Evolutionary conservation across 2,797 vertebrate species (phyloP).

Genomic region (Myotis pilosus): DNA sequence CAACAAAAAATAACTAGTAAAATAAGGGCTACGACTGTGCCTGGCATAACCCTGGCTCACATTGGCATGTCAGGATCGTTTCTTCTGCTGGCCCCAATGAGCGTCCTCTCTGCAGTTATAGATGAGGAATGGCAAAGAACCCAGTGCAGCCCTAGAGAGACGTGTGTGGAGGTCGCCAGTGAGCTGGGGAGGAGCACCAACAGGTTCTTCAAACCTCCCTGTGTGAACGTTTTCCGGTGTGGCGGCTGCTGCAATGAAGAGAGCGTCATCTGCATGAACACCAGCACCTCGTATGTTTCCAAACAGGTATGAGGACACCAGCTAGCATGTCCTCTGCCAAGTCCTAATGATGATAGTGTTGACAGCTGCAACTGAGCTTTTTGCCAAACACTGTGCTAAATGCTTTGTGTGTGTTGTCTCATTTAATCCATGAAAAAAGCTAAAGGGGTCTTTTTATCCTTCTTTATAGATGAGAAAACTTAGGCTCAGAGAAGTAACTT

Average conservation of each 20-base stretch:
- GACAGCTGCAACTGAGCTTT: neutral
- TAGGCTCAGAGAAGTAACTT: neutral
- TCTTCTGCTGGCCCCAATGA: conserved; percentile 25
- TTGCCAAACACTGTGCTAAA: neutral
- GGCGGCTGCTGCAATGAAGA: conserved; percentile 97
- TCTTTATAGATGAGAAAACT: neutral
- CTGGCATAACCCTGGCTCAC: neutral
- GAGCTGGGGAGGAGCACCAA: conserved; percentile 92
- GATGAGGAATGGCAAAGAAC: conserved; percentile 98
- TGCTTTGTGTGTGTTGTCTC: neutral
- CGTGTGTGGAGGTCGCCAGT: conserved; percentile 94
- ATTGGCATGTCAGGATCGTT: neutral
- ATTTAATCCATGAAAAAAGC: neutral
- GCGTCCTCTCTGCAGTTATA: conserved; percentile 86
- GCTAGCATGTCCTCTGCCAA: neutral
- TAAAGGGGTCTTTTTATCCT: neutral
- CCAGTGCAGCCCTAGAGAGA: conserved; percentile 95
- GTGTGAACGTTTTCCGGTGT: conserved; percentile 94
- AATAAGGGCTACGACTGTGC: neutral
- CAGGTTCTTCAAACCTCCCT: conserved; percentile 97
- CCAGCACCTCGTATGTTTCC: conserved; percentile 91
- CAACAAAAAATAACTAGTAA: neutral
- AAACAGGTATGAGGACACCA: conserved; percentile 89
- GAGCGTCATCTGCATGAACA: conserved; percentile 92
- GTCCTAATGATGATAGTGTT: neutral